A percentile compares a stretch with the other conserved stretches of the same genome.
Conservation (phyloP, 2,888 invertebrate species). For the Melanotus villosus region DNA sequence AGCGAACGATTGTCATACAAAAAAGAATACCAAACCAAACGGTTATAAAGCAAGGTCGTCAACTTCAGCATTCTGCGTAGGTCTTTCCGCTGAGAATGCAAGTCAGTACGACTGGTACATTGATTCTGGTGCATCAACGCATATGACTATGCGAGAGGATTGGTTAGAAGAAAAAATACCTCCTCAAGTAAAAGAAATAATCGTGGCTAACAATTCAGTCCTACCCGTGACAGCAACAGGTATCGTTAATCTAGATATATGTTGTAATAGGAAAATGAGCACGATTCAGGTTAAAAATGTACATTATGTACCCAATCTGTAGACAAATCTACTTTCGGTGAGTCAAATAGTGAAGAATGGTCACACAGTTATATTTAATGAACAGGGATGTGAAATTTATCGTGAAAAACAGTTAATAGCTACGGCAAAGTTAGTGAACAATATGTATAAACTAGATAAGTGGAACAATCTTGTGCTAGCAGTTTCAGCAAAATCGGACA, state of each 20-base stretch:
- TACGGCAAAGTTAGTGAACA: neutral
- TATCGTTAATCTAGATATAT: neutral
- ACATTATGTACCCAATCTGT: neutral
- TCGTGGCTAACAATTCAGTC: neutral
- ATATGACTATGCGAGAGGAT: neutral
- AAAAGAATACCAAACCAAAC: no score
- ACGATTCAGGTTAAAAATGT: neutral
- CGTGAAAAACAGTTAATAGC: neutral
- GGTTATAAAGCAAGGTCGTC: neutral
- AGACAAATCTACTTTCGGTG: neutral
- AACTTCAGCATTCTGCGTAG: neutral
- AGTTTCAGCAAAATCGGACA: neutral
- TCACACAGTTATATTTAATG: neutral
- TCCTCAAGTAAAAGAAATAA: neutral
- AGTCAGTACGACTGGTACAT: neutral
- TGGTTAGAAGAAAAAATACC: neutral
- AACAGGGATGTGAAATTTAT: neutral
- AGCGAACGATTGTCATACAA: neutral
- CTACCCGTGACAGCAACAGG: neutral
- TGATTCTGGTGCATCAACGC: neutral
- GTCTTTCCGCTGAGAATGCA: neutral
- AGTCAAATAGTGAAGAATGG: slow-evolving; percentile 1
- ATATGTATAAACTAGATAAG: neutral
- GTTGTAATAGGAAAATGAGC: neutral
- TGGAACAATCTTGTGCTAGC: no score